Percentiles rank a stretch among this genome's conserved stretches.
These are phyloP conservation scores for Sapajus apella DNA, from an alignment of 2,113 vertebrate genomes.

Conservation along the genomic window DNA sequence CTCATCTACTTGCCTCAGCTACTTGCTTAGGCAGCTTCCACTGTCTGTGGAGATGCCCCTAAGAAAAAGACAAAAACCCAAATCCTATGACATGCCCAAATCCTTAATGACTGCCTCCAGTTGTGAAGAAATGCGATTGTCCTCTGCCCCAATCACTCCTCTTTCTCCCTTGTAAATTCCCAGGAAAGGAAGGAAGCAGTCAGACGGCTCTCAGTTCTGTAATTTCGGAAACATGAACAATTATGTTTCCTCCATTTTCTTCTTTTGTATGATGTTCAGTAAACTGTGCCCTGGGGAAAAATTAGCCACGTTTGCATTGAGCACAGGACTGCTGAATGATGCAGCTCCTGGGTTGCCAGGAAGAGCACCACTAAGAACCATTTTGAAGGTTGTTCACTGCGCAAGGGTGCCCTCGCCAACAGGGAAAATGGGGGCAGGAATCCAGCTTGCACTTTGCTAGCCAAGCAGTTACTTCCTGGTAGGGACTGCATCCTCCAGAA, in stretches of 20 bases:
- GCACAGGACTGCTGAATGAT: background rate
- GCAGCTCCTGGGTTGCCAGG: background rate
- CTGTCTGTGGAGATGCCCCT: background rate
- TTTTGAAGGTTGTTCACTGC: background rate
- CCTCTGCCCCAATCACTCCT: background rate
- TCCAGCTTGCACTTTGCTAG: background rate
- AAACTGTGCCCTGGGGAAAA: background rate
- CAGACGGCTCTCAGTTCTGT: background rate
- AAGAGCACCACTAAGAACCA: background rate
- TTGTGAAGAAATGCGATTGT: background rate
- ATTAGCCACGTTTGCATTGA: background rate
- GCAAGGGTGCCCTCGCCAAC: background rate
- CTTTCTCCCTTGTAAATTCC: background rate
- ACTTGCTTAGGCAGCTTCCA: background rate
- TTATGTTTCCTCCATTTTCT: background rate
- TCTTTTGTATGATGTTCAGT: background rate
- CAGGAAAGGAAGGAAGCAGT: background rate
- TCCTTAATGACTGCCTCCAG: background rate
- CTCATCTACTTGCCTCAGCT: no score
- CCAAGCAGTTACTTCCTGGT: background rate
- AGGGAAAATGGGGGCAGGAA: background rate
- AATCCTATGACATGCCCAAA: background rate
- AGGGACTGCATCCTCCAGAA: background rate
- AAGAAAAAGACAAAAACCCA: background rate
- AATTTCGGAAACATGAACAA: background rate